These are phyloP conservation scores for Homarus gammarus DNA, from an alignment of 2,888 invertebrate genomes.

Conservation along the genomic window DNA sequence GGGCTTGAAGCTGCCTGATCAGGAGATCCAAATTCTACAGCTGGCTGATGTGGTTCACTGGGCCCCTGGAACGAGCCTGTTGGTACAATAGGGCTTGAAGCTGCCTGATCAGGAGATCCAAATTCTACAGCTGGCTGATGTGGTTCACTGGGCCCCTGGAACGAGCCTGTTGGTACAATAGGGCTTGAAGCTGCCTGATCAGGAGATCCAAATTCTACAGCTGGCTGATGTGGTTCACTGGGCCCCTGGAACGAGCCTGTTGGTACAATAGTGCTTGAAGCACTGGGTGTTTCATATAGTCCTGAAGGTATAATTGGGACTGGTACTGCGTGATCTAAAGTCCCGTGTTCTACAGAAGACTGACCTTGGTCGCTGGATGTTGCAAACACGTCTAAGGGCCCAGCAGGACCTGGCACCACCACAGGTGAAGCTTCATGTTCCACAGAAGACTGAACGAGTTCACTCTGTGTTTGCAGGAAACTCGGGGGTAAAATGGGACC, in stretches of 20 bases:
- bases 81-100: neutral
- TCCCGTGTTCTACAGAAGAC: neutral
- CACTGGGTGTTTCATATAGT: slow-evolving; percentile 9
- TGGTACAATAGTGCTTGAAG: neutral
- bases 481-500: too few relatives aligned
- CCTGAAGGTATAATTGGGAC: neutral
- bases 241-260: neutral
- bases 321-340: neutral
- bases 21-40: neutral
- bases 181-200: neutral
- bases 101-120: neutral
- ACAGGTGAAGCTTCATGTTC: neutral
- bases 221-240: neutral
- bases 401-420: neutral
- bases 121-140: neutral
- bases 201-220: neutral
- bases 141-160: neutral
- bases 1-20: neutral
- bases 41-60: neutral
- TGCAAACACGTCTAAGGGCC: neutral
- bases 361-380: neutral
- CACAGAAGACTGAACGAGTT: neutral
- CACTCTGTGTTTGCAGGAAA: too few relatives aligned
- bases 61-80: neutral
- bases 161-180: neutral